A percentile compares a stretch with the other conserved stretches of the same genome.
These are phyloP conservation scores for Lontra canadensis DNA, from an alignment of 2,113 vertebrate genomes.

Conservation along the genomic window DNA sequence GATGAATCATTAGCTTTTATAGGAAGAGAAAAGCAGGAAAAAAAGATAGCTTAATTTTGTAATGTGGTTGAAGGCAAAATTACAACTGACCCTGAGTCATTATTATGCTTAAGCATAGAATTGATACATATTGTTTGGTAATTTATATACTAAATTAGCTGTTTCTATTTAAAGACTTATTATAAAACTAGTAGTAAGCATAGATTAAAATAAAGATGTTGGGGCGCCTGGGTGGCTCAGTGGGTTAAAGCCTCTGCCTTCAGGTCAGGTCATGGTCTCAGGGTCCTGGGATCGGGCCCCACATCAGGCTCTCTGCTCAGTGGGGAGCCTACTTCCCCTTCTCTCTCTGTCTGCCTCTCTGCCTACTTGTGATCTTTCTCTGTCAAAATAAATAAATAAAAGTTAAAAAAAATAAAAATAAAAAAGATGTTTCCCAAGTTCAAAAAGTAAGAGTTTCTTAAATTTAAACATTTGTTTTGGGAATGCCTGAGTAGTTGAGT, in stretches of 20 bases:
- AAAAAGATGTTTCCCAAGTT: not conserved
- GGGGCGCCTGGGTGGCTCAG: too few species aligned
- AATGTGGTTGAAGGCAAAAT: not conserved
- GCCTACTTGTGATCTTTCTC: too few species aligned
- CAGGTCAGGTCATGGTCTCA: too few species aligned
- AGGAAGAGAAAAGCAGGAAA: not conserved
- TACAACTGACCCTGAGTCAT: not conserved
- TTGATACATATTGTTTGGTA: not conserved
- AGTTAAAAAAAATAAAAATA: too few species aligned
- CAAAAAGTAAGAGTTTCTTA: not conserved
- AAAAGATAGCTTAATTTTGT: not conserved
- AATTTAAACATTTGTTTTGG: not conserved
- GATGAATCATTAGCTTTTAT: not conserved
- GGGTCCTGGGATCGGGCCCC: too few species aligned
- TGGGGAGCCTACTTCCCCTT: too few species aligned
- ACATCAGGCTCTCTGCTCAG: too few species aligned
- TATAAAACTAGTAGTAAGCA: not conserved
- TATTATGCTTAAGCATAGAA: not conserved
- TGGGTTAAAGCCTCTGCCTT: too few species aligned
- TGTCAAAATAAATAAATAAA: too few species aligned
- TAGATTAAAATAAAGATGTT: not conserved
- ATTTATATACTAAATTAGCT: not conserved
- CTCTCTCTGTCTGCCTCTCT: too few species aligned
- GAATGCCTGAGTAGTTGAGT: not conserved
- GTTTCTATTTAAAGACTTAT: not conserved